Evolutionary conservation across 2,797 vertebrate genomes (phyloP).

Genomic region (Gallinago stenura): DNA sequence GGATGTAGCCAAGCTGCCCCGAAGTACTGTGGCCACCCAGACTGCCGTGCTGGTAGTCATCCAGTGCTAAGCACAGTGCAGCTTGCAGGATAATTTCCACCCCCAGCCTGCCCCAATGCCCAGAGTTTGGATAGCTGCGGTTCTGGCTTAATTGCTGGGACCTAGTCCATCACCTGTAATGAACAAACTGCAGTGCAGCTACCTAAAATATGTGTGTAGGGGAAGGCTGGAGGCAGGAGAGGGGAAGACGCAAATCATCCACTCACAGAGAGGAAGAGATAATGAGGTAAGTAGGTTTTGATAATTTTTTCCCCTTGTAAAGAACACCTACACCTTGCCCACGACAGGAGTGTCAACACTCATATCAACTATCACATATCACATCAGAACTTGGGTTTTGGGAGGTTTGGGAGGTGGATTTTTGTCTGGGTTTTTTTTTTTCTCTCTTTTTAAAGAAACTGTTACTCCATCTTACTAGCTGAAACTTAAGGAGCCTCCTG

Average conservation of each 20-base stretch:
- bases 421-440: not conserved
- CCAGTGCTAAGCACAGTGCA: not conserved
- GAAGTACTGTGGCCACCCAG: not conserved
- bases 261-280: not conserved
- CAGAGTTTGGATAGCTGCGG: not conserved
- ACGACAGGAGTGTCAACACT: not conserved
- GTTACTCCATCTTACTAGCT: not conserved
- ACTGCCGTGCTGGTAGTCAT: not conserved
- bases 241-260: not conserved
- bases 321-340: not conserved
- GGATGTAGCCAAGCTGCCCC: not conserved
- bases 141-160: not conserved
- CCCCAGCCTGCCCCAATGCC: accelerated
- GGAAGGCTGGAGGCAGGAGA: not conserved
- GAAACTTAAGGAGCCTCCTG: not conserved
- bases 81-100: not conserved
- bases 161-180: not conserved
- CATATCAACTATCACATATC: not conserved
- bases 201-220: not conserved
- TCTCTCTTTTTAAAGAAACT: not conserved
- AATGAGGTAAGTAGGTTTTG: not conserved
- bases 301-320: not conserved
- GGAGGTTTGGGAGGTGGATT: not conserved
- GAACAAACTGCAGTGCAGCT: not conserved
- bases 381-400: not conserved